Evolutionary conservation across 2,888 invertebrate species (phyloP).

Genomic region (Drosophila emarginata): DNA sequence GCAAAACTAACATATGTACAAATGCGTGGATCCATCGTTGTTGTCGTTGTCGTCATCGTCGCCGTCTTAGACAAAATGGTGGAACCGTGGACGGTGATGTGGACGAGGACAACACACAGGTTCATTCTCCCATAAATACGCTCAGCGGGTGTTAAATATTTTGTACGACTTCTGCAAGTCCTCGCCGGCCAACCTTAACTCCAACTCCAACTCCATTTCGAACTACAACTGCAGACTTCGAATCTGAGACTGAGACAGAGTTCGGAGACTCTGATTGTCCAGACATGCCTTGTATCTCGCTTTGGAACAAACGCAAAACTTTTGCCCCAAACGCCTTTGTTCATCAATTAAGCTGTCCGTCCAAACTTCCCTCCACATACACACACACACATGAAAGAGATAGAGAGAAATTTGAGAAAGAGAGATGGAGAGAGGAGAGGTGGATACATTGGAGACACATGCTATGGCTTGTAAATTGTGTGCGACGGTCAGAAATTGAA

Average conservation of each 20-base stretch:
- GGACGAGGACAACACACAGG: slow-evolving; percentile 67
- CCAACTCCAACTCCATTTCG: slow-evolving; percentile 18
- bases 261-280: slow-evolving; percentile 23
- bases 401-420: slow-evolving; percentile 7
- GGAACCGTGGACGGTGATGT: slow-evolving; percentile 37
- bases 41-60: slow-evolving; percentile 21
- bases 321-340: slow-evolving; percentile 75
- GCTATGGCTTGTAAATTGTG: slow-evolving; percentile 72
- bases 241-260: slow-evolving; percentile 7
- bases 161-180: slow-evolving; percentile 75
- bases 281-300: slow-evolving; percentile 48
- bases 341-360: slow-evolving; percentile 76
- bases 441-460: slow-evolving; percentile 64
- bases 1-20: slow-evolving; percentile 3
- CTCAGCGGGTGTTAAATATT: slow-evolving; percentile 80
- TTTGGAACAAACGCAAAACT: slow-evolving; percentile 57
- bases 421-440: slow-evolving; percentile 12
- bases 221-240: slow-evolving; percentile 19
- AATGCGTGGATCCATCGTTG: neutral
- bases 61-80: slow-evolving; percentile 71
- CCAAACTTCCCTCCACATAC: slow-evolving; percentile 34
- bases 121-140: slow-evolving; percentile 81
- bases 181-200: slow-evolving; percentile 47
- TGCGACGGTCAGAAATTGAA: slow-evolving; percentile 72
- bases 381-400: slow-evolving; percentile 15